Percentiles rank a stretch among this genome's conserved stretches.
Evolutionary conservation across 2,888 invertebrate species (phyloP).

Genomic region (Andrena praecox): DNA sequence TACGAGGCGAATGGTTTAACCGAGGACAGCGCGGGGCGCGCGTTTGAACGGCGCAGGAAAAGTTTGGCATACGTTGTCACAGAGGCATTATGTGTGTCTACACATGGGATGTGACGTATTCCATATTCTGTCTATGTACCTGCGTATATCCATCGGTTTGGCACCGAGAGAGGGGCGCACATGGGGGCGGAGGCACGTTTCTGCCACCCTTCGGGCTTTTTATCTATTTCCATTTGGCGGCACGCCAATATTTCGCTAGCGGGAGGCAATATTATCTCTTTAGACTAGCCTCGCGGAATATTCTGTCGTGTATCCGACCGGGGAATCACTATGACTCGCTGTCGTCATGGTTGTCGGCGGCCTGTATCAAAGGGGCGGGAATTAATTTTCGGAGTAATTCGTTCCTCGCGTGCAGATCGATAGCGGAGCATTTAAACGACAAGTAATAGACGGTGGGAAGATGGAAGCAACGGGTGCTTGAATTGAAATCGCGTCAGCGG

Average conservation of each 20-base stretch:
- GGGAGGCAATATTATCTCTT: conserved; percentile 82
- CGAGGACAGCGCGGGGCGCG: neutral
- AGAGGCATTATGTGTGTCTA: conserved; percentile 45
- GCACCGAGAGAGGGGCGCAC: conserved; percentile 14
- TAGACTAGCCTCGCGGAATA: conserved; percentile 71
- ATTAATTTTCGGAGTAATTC: neutral
- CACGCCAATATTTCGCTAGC: conserved; percentile 81
- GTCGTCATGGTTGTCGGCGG: conserved; percentile 61
- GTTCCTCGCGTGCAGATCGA: too few species aligned
- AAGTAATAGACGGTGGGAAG: too few species aligned
- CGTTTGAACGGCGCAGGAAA: conserved; percentile 32
- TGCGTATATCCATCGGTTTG: conserved; percentile 36
- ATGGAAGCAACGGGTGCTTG: neutral
- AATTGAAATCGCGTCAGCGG: conserved; percentile 11
- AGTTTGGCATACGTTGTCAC: conserved; percentile 40
- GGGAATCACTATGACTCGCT: conserved; percentile 66
- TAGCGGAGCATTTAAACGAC: too few species aligned
- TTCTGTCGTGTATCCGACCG: conserved; percentile 42
- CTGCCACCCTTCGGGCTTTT: conserved; percentile 75
- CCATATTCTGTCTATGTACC: conserved; percentile 46
- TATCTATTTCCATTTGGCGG: conserved; percentile 84
- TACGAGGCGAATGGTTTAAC: neutral
- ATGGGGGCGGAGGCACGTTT: conserved; percentile 11
- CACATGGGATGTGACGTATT: conserved; percentile 53
- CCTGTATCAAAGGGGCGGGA: conserved; percentile 13